These are phyloP conservation scores for Sebastes nivosus DNA, from an alignment of 2,797 vertebrate genomes.

Conservation along the genomic window DNA sequence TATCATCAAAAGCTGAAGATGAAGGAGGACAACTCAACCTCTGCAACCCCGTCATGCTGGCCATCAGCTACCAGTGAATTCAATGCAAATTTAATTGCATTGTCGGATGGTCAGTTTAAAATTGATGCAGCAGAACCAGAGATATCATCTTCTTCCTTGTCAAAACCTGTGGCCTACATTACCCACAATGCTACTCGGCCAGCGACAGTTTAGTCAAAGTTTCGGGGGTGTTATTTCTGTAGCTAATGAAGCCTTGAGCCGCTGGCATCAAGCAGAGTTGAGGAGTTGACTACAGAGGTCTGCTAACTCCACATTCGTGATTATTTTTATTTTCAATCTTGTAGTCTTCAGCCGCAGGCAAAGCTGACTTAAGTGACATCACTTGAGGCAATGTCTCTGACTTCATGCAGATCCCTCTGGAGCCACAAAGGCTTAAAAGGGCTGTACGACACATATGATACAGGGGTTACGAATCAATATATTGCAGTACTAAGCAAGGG, in stretches of 20 bases:
- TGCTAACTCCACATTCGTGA: neutral
- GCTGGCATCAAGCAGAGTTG: neutral
- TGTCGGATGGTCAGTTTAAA: neutral
- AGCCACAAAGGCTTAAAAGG: too few relatives aligned
- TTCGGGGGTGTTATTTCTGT: accelerated
- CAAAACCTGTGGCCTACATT: too few relatives aligned
- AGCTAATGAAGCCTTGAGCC: neutral
- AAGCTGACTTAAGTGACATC: neutral
- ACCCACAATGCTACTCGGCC: too few relatives aligned
- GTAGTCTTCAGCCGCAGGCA: neutral
- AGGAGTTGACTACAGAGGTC: neutral
- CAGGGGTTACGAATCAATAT: too few relatives aligned
- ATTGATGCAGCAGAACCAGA: too few relatives aligned
- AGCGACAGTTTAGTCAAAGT: too few relatives aligned
- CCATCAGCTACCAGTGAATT: neutral
- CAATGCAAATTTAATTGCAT: neutral
- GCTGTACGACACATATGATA: too few relatives aligned
- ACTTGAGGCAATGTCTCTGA: too few relatives aligned
- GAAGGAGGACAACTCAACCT: neutral
- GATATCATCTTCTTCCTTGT: too few relatives aligned
- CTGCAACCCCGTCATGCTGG: neutral
- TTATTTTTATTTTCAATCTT: neutral
- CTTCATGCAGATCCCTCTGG: too few relatives aligned
- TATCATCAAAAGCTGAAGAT: neutral
- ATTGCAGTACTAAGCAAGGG: too few relatives aligned